Conservation (phyloP, 2,888 invertebrate genomes). For the Leucophora obtusa region DNA sequence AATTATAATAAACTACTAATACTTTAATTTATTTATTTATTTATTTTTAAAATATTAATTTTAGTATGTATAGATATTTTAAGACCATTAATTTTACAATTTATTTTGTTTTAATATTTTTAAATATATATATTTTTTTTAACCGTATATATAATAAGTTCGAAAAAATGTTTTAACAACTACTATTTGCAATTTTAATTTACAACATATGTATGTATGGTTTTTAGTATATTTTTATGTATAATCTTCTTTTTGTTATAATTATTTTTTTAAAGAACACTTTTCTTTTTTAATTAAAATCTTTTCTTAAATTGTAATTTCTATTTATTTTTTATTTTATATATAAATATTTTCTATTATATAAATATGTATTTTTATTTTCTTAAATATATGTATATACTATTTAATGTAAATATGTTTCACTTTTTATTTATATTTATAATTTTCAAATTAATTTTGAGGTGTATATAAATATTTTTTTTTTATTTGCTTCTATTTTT, state of each 20-base stretch:
- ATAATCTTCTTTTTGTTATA: not conserved
- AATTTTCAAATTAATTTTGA: slow-evolving; percentile 22
- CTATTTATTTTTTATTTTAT: slow-evolving; percentile 56
- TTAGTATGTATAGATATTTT: slow-evolving; percentile 30
- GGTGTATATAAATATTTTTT: slow-evolving; percentile 65
- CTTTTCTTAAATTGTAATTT: slow-evolving; percentile 22
- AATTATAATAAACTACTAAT: slow-evolving; percentile 56
- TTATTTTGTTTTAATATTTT: slow-evolving; percentile 26
- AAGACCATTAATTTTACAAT: slow-evolving; percentile 56
- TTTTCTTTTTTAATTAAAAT: slow-evolving; percentile 48
- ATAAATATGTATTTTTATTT: slow-evolving; percentile 60
- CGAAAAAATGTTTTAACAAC: slow-evolving; percentile 56
- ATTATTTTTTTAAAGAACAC: slow-evolving; percentile 48
- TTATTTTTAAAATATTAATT: slow-evolving; percentile 18
- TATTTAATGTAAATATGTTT: slow-evolving; percentile 52
- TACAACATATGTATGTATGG: slow-evolving; percentile 50
- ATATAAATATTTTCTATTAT: slow-evolving; percentile 55
- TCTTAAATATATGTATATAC: slow-evolving; percentile 37
- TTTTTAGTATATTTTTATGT: slow-evolving; percentile 15
- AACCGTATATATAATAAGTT: slow-evolving; percentile 16
- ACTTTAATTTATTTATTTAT: too few relatives aligned
- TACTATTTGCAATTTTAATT: slow-evolving; percentile 61
- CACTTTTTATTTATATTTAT: slow-evolving; percentile 61
- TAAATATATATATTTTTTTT: slow-evolving; percentile 29
- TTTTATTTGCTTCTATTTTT: slow-evolving; percentile 19